phyloP scores from a whole-genome alignment of 2,113 vertebrate genomes.

The Lagopus muta region DNA sequence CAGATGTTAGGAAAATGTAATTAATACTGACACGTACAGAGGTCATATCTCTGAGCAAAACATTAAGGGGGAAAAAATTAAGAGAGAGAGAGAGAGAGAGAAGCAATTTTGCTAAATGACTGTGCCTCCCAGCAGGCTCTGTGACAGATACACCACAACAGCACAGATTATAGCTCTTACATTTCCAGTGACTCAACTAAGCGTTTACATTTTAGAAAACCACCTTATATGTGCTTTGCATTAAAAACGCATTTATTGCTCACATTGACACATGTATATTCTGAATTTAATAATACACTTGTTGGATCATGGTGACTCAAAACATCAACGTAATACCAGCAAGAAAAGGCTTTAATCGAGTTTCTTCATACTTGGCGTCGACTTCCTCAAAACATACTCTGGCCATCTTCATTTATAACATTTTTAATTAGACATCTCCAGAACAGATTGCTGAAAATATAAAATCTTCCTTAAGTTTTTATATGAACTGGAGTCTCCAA shows the following conservation, averaged over 20 bases:
- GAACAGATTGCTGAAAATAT: background rate
- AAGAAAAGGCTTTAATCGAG: background rate
- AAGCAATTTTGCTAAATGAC: slow-evolving; percentile 3
- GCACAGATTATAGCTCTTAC: slow-evolving; percentile 20
- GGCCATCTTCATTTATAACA: background rate
- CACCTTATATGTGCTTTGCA: background rate
- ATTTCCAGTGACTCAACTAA: background rate
- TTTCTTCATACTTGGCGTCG: background rate
- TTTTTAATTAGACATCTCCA: background rate
- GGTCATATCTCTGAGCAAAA: slow-evolving; percentile 36
- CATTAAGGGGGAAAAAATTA: background rate
- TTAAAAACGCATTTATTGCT: slow-evolving; percentile 5
- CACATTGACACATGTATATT: background rate
- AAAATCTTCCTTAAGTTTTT: background rate
- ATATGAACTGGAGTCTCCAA: background rate
- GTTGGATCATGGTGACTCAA: background rate
- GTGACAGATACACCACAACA: background rate
- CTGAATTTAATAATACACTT: slow-evolving; percentile 16
- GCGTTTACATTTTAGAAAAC: background rate
- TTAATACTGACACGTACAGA: slow-evolving; percentile 41
- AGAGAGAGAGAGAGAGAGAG: background rate
- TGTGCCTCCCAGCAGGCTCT: background rate
- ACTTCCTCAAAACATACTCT: background rate
- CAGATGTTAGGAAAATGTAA: slow-evolving; percentile 33
- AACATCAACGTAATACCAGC: background rate